Evolutionary conservation across 2,888 invertebrate species (phyloP), one percentile per base, ranked within the genome.

Genomic region (Apamea monoglypha): DNA sequence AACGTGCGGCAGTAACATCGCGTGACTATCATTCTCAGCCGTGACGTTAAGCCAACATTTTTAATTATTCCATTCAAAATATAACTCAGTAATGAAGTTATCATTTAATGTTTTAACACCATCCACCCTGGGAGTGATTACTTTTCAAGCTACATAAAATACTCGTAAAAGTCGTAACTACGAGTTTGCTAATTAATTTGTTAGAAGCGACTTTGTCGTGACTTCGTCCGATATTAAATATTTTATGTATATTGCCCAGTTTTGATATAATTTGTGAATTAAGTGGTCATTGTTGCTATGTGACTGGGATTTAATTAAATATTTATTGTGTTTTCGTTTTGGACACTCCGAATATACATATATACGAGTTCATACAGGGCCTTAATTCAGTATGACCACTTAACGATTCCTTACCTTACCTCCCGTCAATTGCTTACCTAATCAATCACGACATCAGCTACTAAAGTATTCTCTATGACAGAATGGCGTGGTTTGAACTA

Each of bases 11-110:
- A 12, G 29, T 50, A 59, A 32, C 73, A 47, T 88, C 47, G 89
- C 88, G 88, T 88, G 89, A 79, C 89, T 75, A 74, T 81, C 82
- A 84, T 53, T 79, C 84, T 88, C 76, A 71, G 4, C 67, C 63
- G 71, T 78, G 87, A 80, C 85, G 77, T 73, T 81, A 82, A 75
- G 66, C 68, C 73, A 84, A 87, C 84, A 73, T 77, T 85, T 87
- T 89, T 85, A 87, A 88, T 89, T 83, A 89, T 83, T 85, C 77
- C 74, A 87, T 87, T 88, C 88, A 83, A 85, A 87, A 89, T 79
- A 85, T 89, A 87, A 84, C 81, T 80, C 78, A 59, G 74, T 83
- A 89, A 89, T 88, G 83, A 86, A 87, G 88, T 83, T 87, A 89
- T 89, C 89, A 89, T 88, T 85, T 81, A 85, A 87, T 88, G 76